A percentile compares a stretch with the other conserved stretches of the same genome.
Conservation (phyloP, 2,797 vertebrate species). For the Lepilemur ruficaudatus region DNA sequence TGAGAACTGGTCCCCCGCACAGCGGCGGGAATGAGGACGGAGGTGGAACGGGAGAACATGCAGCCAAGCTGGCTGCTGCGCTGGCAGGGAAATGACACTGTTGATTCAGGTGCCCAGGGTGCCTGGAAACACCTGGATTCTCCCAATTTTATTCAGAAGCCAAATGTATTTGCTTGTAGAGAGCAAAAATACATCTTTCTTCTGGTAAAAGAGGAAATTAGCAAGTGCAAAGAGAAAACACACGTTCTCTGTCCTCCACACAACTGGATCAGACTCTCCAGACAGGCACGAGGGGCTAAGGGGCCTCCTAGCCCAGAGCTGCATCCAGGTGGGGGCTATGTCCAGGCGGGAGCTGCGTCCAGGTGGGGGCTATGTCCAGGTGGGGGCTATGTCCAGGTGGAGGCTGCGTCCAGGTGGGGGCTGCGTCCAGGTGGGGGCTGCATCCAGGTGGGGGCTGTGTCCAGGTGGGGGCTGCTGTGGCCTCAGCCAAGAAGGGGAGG, state of each 20-base stretch:
- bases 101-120: fast-evolving
- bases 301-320: background rate
- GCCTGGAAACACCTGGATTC: background rate
- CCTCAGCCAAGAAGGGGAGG: fast-evolving
- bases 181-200: background rate
- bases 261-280: background rate
- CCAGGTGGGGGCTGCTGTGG: background rate
- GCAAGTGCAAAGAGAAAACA: background rate
- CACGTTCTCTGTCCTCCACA: background rate
- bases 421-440: background rate
- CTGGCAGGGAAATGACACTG: background rate
- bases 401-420: background rate
- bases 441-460: background rate
- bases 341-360: background rate
- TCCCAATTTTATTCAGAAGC: background rate
- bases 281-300: background rate
- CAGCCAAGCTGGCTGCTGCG: background rate
- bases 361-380: background rate
- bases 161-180: background rate
- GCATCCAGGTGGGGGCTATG: background rate
- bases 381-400: background rate
- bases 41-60: background rate
- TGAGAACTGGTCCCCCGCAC: background rate
- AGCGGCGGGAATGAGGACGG: background rate
- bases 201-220: background rate